Conservation (phyloP, 92 coral and sea anemone genomes). For the Paramuricea clavata region DNA sequence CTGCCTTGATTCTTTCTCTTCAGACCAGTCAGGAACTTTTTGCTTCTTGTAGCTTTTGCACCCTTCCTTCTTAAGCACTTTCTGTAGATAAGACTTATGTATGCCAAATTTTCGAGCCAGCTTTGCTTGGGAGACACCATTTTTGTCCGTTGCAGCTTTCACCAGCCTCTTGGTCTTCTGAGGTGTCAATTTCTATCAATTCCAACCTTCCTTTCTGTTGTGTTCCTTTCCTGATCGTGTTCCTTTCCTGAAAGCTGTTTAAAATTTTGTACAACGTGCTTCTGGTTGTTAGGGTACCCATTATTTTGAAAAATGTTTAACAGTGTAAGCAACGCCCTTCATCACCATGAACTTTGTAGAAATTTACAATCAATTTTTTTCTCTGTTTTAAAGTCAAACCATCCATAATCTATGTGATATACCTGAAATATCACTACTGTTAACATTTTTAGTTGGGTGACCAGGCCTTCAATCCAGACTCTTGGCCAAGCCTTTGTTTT, state of each 20-base stretch:
- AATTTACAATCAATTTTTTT: not conserved
- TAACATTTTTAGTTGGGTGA: not conserved
- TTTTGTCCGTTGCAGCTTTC: conserved; percentile 9
- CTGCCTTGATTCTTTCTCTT: not conserved
- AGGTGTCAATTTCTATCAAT: not conserved
- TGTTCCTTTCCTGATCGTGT: not conserved
- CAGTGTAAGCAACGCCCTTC: conserved; percentile 1
- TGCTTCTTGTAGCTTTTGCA: not conserved
- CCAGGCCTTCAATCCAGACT: conserved; percentile 13
- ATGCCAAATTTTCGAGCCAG: conserved; percentile 9
- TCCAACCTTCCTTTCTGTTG: conserved; percentile 3
- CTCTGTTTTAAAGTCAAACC: not conserved
- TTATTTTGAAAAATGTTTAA: not conserved
- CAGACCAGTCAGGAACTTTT: not conserved
- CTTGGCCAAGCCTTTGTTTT: not conserved
- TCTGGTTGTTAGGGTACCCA: not conserved
- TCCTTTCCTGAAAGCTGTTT: conserved; percentile 1
- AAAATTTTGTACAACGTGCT: conserved; percentile 5
- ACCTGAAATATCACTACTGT: not conserved
- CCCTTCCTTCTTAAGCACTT: not conserved
- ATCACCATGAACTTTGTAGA: conserved; percentile 5
- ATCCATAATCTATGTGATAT: conserved; percentile 6
- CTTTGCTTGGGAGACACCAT: not conserved
- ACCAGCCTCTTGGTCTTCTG: not conserved
- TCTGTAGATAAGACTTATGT: not conserved